Evolutionary conservation across 2,888 invertebrate species (phyloP).

Genomic region (Galeopsomyia nigrocyanea): DNA sequence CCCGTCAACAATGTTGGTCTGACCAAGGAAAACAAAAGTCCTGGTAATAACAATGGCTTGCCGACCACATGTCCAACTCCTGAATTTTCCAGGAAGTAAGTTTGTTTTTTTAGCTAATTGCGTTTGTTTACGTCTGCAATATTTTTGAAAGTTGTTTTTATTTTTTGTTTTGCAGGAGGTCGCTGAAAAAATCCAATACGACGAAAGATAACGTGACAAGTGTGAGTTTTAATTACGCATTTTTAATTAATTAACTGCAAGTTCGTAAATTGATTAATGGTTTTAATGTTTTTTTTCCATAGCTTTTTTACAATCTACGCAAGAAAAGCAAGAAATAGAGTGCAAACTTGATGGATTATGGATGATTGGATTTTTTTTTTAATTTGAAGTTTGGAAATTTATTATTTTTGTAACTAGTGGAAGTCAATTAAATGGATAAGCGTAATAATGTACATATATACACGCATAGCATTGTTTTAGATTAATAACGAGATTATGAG

Average conservation of each 20-base stretch:
- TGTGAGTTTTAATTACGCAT: conserved; percentile 11
- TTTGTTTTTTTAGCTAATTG: too few species aligned
- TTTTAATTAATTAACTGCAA: neutral
- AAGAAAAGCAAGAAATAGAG: conserved; percentile 13
- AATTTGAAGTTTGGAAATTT: neutral
- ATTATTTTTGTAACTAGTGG: neutral
- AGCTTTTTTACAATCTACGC: conserved; percentile 33
- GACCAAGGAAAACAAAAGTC: too few species aligned
- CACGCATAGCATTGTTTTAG: neutral
- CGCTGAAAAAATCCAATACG: neutral
- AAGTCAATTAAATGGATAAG: too few species aligned
- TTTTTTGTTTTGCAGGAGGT: conserved; percentile 2
- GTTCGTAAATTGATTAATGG: neutral
- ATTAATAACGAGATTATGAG: neutral
- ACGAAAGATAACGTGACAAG: conserved; percentile 11
- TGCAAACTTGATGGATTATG: neutral
- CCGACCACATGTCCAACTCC: too few species aligned
- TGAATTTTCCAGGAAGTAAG: too few species aligned
- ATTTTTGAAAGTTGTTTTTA: too few species aligned
- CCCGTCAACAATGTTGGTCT: too few species aligned
- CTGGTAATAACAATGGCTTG: too few species aligned
- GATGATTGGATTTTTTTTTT: neutral
- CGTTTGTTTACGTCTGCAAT: too few species aligned
- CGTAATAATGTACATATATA: neutral
- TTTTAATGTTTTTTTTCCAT: conserved; percentile 6